Evolutionary conservation across 2,113 vertebrate genomes (phyloP).

Genomic region (Tichodroma muraria): DNA sequence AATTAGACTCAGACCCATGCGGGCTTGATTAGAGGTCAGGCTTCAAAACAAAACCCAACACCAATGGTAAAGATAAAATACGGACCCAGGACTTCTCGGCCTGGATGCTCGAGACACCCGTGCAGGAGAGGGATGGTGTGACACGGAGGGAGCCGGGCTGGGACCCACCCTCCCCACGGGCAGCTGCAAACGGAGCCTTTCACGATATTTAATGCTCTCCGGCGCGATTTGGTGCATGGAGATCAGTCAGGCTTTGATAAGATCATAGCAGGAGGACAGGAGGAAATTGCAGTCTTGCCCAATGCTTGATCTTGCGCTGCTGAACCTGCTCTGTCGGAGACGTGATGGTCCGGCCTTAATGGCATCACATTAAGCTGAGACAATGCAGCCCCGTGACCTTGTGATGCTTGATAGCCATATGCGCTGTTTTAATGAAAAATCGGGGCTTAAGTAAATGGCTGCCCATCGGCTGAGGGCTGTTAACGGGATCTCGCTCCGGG

Average conservation of each 20-base stretch:
- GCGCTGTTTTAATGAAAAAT: constrained; percentile 66
- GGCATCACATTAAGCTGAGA: constrained; percentile 58
- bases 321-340: background rate
- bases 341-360: constrained; percentile 52
- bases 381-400: constrained; percentile 65
- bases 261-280: constrained; percentile 64
- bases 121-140: background rate
- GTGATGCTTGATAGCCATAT: constrained; percentile 1
- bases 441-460: constrained; percentile 37
- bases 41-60: background rate
- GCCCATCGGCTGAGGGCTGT: background rate
- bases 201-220: background rate
- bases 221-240: background rate
- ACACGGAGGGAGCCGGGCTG: background rate
- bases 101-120: background rate
- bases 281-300: constrained; percentile 68
- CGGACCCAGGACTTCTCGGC: background rate
- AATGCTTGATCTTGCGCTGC: constrained; percentile 57
- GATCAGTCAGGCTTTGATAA: constrained; percentile 70
- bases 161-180: background rate
- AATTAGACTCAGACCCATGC: background rate
- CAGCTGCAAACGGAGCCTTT: background rate
- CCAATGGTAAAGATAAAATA: background rate
- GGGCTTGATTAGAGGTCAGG: background rate
- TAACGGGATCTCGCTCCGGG: background rate